A percentile compares a stretch with the other conserved stretches of the same genome.
Evolutionary conservation across 2,888 invertebrate genomes (phyloP).

Genomic region (Nineta flava): DNA sequence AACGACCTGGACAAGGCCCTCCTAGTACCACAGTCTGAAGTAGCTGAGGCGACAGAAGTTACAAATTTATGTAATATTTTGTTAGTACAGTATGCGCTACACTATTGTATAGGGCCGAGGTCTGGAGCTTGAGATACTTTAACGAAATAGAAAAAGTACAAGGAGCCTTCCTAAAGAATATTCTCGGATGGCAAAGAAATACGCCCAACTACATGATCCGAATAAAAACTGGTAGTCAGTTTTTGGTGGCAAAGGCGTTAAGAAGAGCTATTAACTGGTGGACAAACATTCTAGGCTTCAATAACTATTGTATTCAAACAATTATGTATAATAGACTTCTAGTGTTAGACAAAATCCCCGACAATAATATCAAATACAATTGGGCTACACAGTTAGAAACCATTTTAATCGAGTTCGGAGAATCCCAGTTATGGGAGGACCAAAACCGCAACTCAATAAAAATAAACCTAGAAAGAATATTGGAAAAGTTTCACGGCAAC

Average conservation of each 20-base stretch:
- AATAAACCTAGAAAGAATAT: no score
- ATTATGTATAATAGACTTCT: no score
- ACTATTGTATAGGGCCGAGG: neutral
- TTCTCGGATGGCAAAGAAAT: neutral
- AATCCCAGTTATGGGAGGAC: no score
- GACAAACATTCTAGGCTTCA: neutral
- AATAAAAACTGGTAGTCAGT: neutral
- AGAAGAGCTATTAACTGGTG: neutral
- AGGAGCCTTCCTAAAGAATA: neutral
- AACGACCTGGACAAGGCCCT: no score
- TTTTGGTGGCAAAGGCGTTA: neutral
- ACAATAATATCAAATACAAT: no score
- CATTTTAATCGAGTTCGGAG: no score
- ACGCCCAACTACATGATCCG: neutral
- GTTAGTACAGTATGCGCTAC: neutral
- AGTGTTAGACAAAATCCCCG: neutral
- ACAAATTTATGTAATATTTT: no score
- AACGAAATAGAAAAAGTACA: neutral
- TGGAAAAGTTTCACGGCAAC: no score
- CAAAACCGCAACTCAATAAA: no score
- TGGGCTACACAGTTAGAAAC: no score
- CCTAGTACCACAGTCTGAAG: no score
- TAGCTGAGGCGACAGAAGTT: no score
- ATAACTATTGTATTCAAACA: neutral
- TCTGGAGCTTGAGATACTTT: neutral